These are phyloP conservation scores for Oegoconia quadripuncta DNA, from an alignment of 2,888 invertebrate species.

Conservation along the genomic window DNA sequence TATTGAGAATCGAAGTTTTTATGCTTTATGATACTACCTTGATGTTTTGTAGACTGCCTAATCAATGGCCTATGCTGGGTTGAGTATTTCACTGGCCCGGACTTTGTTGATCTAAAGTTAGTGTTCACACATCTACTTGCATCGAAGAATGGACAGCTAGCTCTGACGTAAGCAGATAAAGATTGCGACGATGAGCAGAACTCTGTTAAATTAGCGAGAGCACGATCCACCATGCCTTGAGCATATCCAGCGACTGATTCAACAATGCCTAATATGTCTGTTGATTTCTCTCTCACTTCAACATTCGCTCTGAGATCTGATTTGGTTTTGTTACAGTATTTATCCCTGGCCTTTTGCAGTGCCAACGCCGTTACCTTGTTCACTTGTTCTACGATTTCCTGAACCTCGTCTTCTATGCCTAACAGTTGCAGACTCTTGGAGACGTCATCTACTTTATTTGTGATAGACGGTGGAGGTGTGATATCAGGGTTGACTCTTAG, in stretches of 20 bases:
- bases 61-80: constrained; percentile 44
- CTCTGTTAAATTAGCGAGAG: constrained; percentile 36
- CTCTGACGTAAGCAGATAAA: constrained; percentile 34
- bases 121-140: constrained; percentile 22
- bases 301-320: constrained; percentile 9
- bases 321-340: constrained; percentile 42
- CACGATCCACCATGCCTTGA: constrained; percentile 33
- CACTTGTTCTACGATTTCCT: constrained; percentile 40
- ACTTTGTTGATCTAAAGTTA: constrained; percentile 37
- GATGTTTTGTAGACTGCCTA: constrained; percentile 34
- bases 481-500: constrained; percentile 58
- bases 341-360: constrained; percentile 37
- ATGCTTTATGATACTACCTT: no score
- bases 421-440: constrained; percentile 29
- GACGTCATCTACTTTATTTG: not conserved
- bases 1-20: constrained; percentile 1
- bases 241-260: constrained; percentile 36
- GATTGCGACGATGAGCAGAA: constrained; percentile 42
- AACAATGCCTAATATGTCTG: constrained; percentile 39
- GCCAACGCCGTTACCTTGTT: constrained; percentile 41
- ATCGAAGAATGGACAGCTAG: constrained; percentile 21
- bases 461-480: constrained; percentile 42
- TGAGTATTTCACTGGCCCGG: constrained; percentile 30
- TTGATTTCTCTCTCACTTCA: not conserved
- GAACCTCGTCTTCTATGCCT: constrained; percentile 40